Conservation (phyloP, 37 sponge, comb jelly and placozoan genomes). For the Aplysina aerophoba region DNA sequence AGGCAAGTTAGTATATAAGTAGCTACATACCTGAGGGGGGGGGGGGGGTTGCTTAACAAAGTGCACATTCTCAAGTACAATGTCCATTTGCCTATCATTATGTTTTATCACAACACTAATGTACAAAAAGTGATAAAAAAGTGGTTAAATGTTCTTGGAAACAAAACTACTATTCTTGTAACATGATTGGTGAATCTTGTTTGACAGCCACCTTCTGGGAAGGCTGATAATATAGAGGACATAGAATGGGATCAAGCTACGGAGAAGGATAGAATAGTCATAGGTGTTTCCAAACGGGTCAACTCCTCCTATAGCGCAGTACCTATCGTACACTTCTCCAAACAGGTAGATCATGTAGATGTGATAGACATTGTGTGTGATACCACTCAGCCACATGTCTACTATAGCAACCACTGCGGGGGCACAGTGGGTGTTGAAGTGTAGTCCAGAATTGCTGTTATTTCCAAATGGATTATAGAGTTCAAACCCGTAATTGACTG, state of each 20-base stretch:
- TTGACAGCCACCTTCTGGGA: constrained; percentile 1
- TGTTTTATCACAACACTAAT: no score
- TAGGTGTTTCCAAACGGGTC: constrained; percentile 24
- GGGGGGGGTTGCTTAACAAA: no score
- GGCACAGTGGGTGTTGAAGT: constrained; percentile 34
- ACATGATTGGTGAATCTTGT: background rate
- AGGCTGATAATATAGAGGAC: constrained; percentile 32
- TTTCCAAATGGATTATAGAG: background rate
- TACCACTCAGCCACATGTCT: constrained; percentile 44
- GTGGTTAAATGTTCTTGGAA: no score
- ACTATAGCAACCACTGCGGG: constrained; percentile 42
- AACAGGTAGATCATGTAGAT: constrained; percentile 17
- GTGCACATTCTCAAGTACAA: no score
- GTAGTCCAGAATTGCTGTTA: background rate
- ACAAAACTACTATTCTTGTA: no score
- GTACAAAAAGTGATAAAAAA: no score
- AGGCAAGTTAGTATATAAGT: no score
- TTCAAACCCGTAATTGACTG: constrained; percentile 26
- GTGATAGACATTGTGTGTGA: constrained; percentile 42
- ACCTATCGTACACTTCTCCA: constrained; percentile 19
- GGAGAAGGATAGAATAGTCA: constrained; percentile 59
- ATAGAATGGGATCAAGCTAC: constrained; percentile 36
- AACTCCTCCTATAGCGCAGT: constrained; percentile 49
- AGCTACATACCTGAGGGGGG: no score
- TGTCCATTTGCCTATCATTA: no score